Evolutionary conservation across 2,888 invertebrate genomes (phyloP).

Genomic region (Plagodis dolabraria): DNA sequence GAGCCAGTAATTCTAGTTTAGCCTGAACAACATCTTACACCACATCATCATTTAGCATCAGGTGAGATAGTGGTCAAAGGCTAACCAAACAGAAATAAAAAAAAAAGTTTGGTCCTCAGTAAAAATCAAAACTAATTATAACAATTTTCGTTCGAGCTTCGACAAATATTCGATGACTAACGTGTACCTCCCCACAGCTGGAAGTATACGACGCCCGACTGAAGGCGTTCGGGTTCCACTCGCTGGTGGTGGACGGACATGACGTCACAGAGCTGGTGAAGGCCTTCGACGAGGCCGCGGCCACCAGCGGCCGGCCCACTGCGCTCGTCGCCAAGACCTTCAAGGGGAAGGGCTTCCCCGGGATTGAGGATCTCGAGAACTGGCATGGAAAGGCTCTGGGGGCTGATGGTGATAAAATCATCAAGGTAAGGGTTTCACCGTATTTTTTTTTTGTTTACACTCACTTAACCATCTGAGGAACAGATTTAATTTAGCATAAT

Average conservation of each 20-base stretch:
- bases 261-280: slow-evolving; percentile 95
- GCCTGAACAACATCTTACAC: too few relatives aligned
- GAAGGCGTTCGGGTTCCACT: slow-evolving; percentile 96
- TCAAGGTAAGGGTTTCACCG: slow-evolving; percentile 68
- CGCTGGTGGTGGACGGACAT: slow-evolving; percentile 98
- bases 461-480: too few relatives aligned
- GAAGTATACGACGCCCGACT: slow-evolving; percentile 93
- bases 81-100: too few relatives aligned
- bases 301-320: slow-evolving; percentile 92
- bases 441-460: too few relatives aligned
- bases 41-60: too few relatives aligned
- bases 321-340: slow-evolving; percentile 97
- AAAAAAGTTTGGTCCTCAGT: too few relatives aligned
- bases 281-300: slow-evolving; percentile 92
- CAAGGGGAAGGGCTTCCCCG: slow-evolving; percentile 96
- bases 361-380: slow-evolving; percentile 96
- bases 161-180: too few relatives aligned
- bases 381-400: slow-evolving; percentile 99
- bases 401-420: slow-evolving; percentile 89
- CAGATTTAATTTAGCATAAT: too few relatives aligned
- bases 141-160: too few relatives aligned
- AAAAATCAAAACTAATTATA: too few relatives aligned
- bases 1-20: too few relatives aligned
- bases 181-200: slow-evolving; percentile 63
- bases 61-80: too few relatives aligned